Base-by-base conservation (phyloP, 2,888 invertebrate genomes). In the Oxycera nigricornis region DNA sequence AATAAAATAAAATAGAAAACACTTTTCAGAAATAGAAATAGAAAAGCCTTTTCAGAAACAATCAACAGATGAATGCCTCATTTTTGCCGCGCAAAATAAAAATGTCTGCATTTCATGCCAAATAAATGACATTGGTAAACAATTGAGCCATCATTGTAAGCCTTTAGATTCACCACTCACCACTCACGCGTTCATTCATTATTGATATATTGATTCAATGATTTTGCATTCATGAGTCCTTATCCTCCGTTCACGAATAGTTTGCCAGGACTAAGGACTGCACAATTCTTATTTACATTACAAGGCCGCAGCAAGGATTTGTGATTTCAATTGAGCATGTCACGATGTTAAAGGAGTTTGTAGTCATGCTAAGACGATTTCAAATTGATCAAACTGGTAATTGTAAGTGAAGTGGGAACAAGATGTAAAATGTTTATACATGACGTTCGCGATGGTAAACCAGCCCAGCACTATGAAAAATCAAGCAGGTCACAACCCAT, bases 361-460 rank as follows among this genome's bases (percentile, higher is more conserved):
- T n/a, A n/a, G n/a, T n/a, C n/a, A n/a, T n/a, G n/a, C n/a, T n/a
- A n/a, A n/a, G n/a, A n/a, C n/a, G n/a, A n/a, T 61, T 17, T 61
- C 31, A 61, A 61, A 61, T 61, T 61, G 61, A 61, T 61, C 31
- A 61, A 61, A 61, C 26, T 61, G 61, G 31, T 61, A 61, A 61
- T 61, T 61, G 61, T 31, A 61, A 30, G 61, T 61, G 61, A 61
- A 61, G 61, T 30, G 4, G 31, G 26, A 26, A n/a, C n/a, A n/a
- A 61, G 31, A 28, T 17, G 7, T 26, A 14, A 11, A 9, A 31
- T 61, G 26, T 61, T 61, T 61, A 61, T n/a, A 20, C 26, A 61
- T n/a, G n/a, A n/a, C n/a, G n/a, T 7, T 30, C 61, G 17, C 2
- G 61, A 61, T 61, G 17, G 52, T 24, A n/a, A n/a, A n/a, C n/a